These are phyloP conservation scores for Trachops cirrhosus DNA, from an alignment of 2,797 vertebrate genomes.

Conservation along the genomic window DNA sequence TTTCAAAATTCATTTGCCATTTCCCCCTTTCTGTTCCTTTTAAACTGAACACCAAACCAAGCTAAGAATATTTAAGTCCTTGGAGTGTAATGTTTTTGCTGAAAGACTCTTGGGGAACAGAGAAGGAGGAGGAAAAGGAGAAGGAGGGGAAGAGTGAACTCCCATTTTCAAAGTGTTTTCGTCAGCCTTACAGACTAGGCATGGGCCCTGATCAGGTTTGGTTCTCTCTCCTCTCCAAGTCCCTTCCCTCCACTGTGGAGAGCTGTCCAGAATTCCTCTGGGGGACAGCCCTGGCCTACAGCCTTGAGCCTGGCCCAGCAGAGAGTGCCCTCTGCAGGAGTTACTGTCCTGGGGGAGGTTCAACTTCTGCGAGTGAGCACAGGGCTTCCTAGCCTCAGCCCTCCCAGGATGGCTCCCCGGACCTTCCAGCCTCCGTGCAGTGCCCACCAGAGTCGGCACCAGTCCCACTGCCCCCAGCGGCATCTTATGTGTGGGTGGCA, in stretches of 20 bases:
- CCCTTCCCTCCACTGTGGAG: background rate
- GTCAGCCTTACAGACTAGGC: background rate
- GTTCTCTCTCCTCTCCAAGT: background rate
- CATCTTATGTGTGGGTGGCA: background rate
- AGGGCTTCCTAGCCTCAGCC: background rate
- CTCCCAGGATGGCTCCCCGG: background rate
- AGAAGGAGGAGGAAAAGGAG: background rate
- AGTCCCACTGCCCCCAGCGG: fast-evolving
- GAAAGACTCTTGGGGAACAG: background rate
- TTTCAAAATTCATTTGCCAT: background rate
- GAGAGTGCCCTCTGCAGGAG: background rate
- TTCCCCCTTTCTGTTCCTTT: background rate
- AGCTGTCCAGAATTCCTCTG: background rate
- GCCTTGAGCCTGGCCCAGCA: background rate
- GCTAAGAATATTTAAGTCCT: background rate
- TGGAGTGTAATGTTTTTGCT: background rate
- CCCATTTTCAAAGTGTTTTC: background rate
- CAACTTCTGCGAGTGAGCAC: background rate
- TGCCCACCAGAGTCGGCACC: background rate
- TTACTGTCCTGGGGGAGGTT: background rate
- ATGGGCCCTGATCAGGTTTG: background rate
- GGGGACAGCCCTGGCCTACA: too few species aligned
- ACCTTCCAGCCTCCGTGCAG: background rate
- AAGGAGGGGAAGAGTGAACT: background rate
- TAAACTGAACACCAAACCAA: constrained; percentile 6